A percentile compares a stretch with the other conserved stretches of the same genome.
Evolutionary conservation across 2,888 invertebrate genomes (phyloP).

Genomic region (Thysanoteuthis rhombus): DNA sequence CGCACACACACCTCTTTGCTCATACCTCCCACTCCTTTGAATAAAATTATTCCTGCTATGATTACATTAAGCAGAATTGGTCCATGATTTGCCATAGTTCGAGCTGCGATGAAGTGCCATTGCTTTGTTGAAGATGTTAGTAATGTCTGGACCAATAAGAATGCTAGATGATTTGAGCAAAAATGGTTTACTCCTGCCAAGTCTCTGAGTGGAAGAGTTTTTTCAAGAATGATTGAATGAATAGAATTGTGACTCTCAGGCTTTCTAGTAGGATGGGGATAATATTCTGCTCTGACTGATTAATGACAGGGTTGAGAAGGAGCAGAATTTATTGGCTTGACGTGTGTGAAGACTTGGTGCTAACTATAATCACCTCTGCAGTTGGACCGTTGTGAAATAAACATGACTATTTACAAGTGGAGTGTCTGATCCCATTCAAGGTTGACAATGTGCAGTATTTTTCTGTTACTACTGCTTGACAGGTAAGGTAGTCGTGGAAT

Average conservation of each 20-base stretch:
- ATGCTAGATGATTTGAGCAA: background rate
- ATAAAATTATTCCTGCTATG: background rate
- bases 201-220: background rate
- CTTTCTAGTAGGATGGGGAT: background rate
- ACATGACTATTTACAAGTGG: background rate
- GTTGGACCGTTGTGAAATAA: background rate
- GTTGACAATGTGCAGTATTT: background rate
- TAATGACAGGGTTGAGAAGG: background rate
- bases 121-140: background rate
- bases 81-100: background rate
- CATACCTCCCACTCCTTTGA: background rate
- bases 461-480: background rate
- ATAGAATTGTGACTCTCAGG: background rate
- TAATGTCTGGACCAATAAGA: background rate
- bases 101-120: background rate
- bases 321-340: background rate
- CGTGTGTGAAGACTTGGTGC: background rate
- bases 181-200: background rate
- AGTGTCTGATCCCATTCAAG: background rate
- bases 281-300: background rate
- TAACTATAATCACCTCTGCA: background rate
- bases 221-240: background rate
- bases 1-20: no score
- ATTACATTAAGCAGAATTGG: background rate
- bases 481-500: no score